Evolutionary conservation across 2,113 vertebrate species (phyloP), one percentile per base, ranked within the genome.

Genomic region (Oriolus oriolus): DNA sequence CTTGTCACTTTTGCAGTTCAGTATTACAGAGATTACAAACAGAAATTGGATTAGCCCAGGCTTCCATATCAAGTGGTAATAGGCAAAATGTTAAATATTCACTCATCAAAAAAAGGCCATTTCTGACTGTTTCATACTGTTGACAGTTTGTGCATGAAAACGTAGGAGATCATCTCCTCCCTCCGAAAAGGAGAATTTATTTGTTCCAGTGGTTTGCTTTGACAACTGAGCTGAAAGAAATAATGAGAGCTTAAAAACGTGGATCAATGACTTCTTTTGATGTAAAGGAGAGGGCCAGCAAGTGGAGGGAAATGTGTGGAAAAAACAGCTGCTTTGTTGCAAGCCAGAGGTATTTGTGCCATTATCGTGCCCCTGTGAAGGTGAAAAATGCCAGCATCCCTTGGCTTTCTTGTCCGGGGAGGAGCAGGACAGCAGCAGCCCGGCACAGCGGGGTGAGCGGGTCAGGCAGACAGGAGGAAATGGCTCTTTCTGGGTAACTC

Each of bases 361-460:
- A 1, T 26, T 24, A 5, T 4, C 2, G 16, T 13, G 56, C 4
- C 28, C 11, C 28, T 5, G 8, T 2, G 56, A 30, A 50, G 54
- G 27, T n/a, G 37, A 11, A 30, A 27, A 27, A 8, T 8, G 53
- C 0, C 11, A 3, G 27, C 35, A 17, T 3, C 26, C 53, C 53
- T 61, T 10, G 47, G 41, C 8, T 56, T 5, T 26, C 21, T 17
- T 10, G 54, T 24, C 39, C 13, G 3, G 49, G 33, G n/a, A 17
- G 24, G 30, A 16, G 20, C 11, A 13, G 52, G 42, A 1, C 30
- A 22, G 41, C 61, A 49, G 23, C 20, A 9, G 4, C 33, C 3
- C 5, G 5, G 65, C 7, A 3, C 3, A 0, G 28, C 1, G 8
- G 63, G 20, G 11, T 1, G 11, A 8, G 49, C 16, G 6, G 2